Evolutionary conservation across 1,140 invertebrate genomes (phyloP).

Genomic region (Cotesia typhae): DNA sequence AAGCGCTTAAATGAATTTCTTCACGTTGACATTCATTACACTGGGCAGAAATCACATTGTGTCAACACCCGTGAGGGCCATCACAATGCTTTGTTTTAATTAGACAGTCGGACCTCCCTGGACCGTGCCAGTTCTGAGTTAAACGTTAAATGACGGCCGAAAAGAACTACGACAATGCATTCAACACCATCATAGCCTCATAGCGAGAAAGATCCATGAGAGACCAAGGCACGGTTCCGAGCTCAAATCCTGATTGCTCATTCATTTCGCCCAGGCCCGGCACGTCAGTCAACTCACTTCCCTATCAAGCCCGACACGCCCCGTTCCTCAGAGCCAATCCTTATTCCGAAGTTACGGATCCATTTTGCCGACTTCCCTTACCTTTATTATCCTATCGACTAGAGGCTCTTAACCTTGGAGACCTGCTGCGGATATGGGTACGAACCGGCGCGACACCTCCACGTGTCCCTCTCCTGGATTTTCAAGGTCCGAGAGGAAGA

Average conservation of each 20-base stretch:
- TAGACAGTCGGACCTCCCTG: constrained; percentile 82
- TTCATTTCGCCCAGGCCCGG: constrained; percentile 56
- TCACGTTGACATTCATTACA: constrained; percentile 78
- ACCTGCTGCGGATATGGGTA: no score
- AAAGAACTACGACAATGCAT: no score
- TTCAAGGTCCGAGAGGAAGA: constrained; percentile 80
- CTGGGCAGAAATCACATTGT: constrained; percentile 82
- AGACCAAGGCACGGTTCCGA: constrained; percentile 46
- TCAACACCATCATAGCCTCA: no score
- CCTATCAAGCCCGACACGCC: constrained; percentile 71
- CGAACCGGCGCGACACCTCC: no score
- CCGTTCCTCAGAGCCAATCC: constrained; percentile 80
- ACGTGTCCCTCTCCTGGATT: no score
- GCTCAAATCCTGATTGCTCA: constrained; percentile 40
- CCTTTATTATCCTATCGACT: constrained; percentile 89
- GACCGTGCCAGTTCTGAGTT: constrained; percentile 84
- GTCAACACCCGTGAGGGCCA: constrained; percentile 68
- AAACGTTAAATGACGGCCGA: constrained; percentile 70
- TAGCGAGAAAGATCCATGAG: no score
- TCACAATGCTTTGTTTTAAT: constrained; percentile 90
- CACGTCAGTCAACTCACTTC: constrained; percentile 57
- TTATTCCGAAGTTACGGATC: constrained; percentile 85
- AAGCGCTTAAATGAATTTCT: constrained; percentile 36
- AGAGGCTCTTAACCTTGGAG: no score
- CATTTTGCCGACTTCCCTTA: constrained; percentile 86